Evolutionary conservation across 1,140 invertebrate genomes (phyloP), one percentile per base, ranked within the genome.

Genomic region (Goniozus legneri): DNA sequence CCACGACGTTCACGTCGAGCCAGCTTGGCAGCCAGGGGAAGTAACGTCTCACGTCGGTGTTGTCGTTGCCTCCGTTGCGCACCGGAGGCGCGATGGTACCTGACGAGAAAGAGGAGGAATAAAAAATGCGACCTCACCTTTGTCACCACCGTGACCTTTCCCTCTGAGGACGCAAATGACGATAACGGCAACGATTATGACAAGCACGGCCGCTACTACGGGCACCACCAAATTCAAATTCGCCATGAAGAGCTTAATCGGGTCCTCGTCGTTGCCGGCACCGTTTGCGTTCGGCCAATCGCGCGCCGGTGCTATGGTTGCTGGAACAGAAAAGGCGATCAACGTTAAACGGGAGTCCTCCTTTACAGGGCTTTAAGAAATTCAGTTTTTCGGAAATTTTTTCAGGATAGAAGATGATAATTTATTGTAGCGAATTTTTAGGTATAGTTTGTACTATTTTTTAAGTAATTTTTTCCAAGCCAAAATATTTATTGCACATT

Each of bases 181-280:
- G 70, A 92, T 87, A 66, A 95, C 87, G 56, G 90, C 88, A 72
- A 93, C 85, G 66, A 95, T 90, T 75, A 95, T 91, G 75, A 95
- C 87, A 59, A 95, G 83, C 47, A 93, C 80, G 50, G 91, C 91
- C 47, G 90, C 91, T 62, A 91, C 87, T 54, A 95, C 87, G n/a
- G 94, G 93, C 56, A 96, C 89, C 76, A 95, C 89, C 63, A 96
- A 84, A 80, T 95, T 92, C 60, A 94, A 81, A 75, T 95, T 92
- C 54, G 87, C 84, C 67, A 91, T 82, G 62, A 92, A 82, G 62
- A 89, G 84, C 80, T 85, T 85, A 76, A 91, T 80, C 53, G 87
- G 87, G 73, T 89, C 87, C 73, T 91, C 87, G 58, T 82, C 79
- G 58, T 71, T 72, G 45, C 64, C 65, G 56, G 67, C 69, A 56